A percentile compares a stretch with the other conserved stretches of the same genome.
Conservation (phyloP, 2,797 vertebrate genomes). For the Leontocebus nigricollis region DNA sequence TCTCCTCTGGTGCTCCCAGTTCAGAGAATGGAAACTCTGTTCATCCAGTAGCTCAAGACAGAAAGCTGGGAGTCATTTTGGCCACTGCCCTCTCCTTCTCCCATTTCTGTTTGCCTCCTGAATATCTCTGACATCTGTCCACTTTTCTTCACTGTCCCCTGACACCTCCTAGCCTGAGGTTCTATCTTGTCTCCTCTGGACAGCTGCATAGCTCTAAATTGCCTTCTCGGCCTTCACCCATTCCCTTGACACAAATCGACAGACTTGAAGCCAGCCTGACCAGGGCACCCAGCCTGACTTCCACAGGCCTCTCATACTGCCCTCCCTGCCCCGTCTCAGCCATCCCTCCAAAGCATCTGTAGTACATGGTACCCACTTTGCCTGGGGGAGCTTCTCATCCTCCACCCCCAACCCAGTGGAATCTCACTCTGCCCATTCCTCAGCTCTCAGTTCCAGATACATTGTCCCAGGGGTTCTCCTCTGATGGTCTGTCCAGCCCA, state of each 20-base stretch:
- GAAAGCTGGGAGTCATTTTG: background rate
- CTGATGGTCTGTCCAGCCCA: background rate
- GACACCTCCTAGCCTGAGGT: background rate
- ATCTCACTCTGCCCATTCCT: background rate
- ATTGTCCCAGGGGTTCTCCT: background rate
- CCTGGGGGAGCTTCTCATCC: background rate
- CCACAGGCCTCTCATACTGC: fast-evolving
- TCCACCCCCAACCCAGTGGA: fast-evolving
- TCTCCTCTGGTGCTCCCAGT: background rate
- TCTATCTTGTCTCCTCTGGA: background rate
- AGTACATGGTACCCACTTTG: background rate
- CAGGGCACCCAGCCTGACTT: background rate
- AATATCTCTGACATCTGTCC: background rate
- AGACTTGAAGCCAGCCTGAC: background rate
- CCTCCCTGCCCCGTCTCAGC: background rate
- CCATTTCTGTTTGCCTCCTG: background rate
- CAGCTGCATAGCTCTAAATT: background rate
- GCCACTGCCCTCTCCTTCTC: background rate
- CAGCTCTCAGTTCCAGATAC: background rate
- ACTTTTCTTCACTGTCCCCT: background rate
- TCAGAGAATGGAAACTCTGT: background rate
- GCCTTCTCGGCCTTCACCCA: background rate
- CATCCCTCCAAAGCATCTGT: background rate
- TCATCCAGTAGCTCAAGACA: background rate
- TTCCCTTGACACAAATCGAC: background rate